These are phyloP conservation scores for Rhipidura dahli DNA, from an alignment of 2,113 vertebrate species.

Conservation along the genomic window DNA sequence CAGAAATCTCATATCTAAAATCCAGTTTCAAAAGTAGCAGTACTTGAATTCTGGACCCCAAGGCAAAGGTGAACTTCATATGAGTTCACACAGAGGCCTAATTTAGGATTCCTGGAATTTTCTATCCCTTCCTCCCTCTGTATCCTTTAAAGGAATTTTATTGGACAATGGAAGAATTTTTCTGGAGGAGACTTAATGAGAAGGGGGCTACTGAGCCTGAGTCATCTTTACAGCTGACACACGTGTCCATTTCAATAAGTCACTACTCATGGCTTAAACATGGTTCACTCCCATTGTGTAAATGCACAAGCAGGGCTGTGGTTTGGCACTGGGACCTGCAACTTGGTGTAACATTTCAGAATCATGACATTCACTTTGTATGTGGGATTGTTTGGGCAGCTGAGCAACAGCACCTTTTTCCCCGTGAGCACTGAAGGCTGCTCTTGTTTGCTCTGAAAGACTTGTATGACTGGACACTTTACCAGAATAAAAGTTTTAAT, in stretches of 20 bases:
- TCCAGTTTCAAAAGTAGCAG: neutral
- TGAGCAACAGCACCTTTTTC: constrained; percentile 21
- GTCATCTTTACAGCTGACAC: constrained; percentile 11
- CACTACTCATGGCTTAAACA: constrained; percentile 12
- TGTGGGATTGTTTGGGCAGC: constrained; percentile 4
- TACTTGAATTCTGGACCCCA: neutral
- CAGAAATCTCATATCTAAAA: neutral
- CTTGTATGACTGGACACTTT: constrained; percentile 40
- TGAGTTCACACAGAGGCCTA: neutral
- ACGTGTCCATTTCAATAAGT: neutral
- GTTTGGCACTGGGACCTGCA: neutral
- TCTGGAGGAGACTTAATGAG: neutral
- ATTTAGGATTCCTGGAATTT: neutral
- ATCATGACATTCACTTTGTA: neutral
- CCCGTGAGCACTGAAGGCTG: neutral
- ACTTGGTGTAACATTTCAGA: neutral
- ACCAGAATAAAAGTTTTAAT: constrained; percentile 54
- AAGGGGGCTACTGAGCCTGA: constrained; percentile 5
- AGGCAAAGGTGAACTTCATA: neutral
- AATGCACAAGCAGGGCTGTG: neutral
- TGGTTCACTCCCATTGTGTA: neutral
- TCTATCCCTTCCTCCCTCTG: neutral
- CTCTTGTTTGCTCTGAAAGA: neutral
- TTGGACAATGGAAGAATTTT: neutral
- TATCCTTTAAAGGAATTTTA: constrained; percentile 9